Conservation (phyloP, 2,888 invertebrate genomes). For the Orthosia gracilis region DNA sequence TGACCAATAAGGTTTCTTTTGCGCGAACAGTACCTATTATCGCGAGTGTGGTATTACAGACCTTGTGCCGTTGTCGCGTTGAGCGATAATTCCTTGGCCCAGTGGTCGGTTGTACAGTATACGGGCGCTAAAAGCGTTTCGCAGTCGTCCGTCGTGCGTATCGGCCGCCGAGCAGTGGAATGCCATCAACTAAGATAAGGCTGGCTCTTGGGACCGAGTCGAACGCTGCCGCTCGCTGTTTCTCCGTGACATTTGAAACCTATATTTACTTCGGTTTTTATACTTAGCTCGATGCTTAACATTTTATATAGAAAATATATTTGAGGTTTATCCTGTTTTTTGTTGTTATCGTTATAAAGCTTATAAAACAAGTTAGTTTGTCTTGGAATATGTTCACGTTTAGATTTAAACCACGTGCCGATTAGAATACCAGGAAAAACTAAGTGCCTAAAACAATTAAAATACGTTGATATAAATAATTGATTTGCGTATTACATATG, state of each 20-base stretch:
- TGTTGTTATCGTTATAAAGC: constrained; percentile 17
- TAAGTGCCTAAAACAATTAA: constrained; percentile 4
- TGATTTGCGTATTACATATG: constrained; percentile 14
- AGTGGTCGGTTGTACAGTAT: constrained; percentile 73
- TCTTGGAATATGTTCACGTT: neutral
- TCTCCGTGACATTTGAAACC: constrained; percentile 78
- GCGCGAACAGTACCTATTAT: constrained; percentile 70
- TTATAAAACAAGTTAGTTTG: neutral
- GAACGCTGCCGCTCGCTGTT: constrained; percentile 75
- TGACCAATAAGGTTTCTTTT: constrained; percentile 88
- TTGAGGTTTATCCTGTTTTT: constrained; percentile 21
- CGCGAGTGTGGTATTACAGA: constrained; percentile 66
- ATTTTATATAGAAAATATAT: constrained; percentile 42
- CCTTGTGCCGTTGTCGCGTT: constrained; percentile 62
- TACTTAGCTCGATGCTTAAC: constrained; percentile 58
- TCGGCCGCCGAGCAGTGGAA: constrained; percentile 88
- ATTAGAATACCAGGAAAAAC: constrained; percentile 5
- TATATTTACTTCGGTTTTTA: constrained; percentile 71
- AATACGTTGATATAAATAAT: neutral
- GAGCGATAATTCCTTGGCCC: constrained; percentile 69
- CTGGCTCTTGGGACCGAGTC: constrained; percentile 79
- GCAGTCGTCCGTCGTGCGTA: constrained; percentile 90
- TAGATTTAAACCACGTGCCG: neutral
- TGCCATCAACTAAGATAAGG: constrained; percentile 90
- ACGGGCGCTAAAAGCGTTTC: constrained; percentile 90